Percentiles rank a stretch among this genome's conserved stretches.
Evolutionary conservation across 2,113 vertebrate species (phyloP).

Genomic region (Mugil cephalus): DNA sequence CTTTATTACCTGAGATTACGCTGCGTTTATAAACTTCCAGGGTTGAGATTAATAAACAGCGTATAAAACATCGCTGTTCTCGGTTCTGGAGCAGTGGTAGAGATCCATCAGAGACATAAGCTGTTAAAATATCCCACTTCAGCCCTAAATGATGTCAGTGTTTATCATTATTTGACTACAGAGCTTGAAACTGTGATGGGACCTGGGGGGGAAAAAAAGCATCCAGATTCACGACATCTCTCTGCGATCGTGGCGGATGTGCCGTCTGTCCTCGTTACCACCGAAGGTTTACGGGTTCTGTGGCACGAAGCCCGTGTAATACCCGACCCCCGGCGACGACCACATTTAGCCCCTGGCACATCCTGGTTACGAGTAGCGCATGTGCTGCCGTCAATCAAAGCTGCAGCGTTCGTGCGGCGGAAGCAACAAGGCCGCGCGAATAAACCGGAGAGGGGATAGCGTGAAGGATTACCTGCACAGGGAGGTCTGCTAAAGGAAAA

Average conservation of each 20-base stretch:
- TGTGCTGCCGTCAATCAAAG: constrained; percentile 65
- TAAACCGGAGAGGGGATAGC: neutral
- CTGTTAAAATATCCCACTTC: too few species aligned
- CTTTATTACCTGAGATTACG: too few species aligned
- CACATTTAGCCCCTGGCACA: constrained; percentile 14
- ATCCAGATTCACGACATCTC: neutral
- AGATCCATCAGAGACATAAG: too few species aligned
- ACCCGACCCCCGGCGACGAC: constrained; percentile 8
- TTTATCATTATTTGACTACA: too few species aligned
- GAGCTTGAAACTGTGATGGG: too few species aligned
- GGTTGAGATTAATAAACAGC: too few species aligned
- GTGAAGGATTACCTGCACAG: neutral
- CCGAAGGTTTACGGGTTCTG: constrained; percentile 20
- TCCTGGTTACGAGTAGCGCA: constrained; percentile 13
- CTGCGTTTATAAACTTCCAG: too few species aligned
- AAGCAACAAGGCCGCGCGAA: neutral
- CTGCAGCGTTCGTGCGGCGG: constrained; percentile 22
- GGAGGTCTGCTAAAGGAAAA: neutral
- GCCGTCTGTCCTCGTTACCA: neutral
- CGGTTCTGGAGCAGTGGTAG: too few species aligned
- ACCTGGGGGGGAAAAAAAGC: too few species aligned
- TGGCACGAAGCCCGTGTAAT: constrained; percentile 14
- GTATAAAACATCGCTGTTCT: too few species aligned
- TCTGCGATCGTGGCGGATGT: too few species aligned
- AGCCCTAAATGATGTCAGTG: too few species aligned